Evolutionary conservation across 2,797 vertebrate genomes (phyloP), one percentile per base, ranked within the genome.

Genomic region (Sebastes taczanowskii): DNA sequence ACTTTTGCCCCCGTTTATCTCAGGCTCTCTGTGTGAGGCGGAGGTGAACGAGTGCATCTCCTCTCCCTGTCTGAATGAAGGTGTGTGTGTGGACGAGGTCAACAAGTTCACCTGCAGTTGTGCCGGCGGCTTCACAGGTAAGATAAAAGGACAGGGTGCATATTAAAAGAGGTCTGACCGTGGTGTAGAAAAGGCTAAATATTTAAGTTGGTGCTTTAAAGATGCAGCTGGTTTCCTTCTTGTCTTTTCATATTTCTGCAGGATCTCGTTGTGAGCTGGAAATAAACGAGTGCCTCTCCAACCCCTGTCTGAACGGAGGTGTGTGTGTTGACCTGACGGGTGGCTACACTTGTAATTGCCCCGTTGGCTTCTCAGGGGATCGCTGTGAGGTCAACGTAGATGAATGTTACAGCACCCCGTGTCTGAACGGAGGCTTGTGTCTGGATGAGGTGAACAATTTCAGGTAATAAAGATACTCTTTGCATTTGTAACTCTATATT

Each of bases 11-110:
- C 11, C 0, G 42, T 46, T 18, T 70, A 30, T 60, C 23, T 68
- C 85, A 99, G 98, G 98, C 63, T 93, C 92, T 11, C 73, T 96
- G 16, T 99, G 98, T 63, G 98, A 98, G 88, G 96, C 95, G 22
- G 97, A 99, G 78, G 80, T 98, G 84, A 97, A 99, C 38, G 98
- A 99, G 86, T 99, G 98, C 84, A 79, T 64, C 71, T 99, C 98
- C 68, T 97, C 90, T 70, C 98, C 98, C 0, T 99, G 98, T 89
- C 91, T 97, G 80, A 99, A 99, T 74, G 96, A 97, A 83, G 98
- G 96, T 0, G 93, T 92, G 11, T 99, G 98, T 38, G 86, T 96
- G 68, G 98, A 99, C 75, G 94, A 95, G 61, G 93, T 97, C 81
- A 97, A 97, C 29, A 83, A 89, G 66, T 99, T 97, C 86, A 92